Conservation (phyloP, 2,888 invertebrate species). For the Cheilosia variabilis region DNA sequence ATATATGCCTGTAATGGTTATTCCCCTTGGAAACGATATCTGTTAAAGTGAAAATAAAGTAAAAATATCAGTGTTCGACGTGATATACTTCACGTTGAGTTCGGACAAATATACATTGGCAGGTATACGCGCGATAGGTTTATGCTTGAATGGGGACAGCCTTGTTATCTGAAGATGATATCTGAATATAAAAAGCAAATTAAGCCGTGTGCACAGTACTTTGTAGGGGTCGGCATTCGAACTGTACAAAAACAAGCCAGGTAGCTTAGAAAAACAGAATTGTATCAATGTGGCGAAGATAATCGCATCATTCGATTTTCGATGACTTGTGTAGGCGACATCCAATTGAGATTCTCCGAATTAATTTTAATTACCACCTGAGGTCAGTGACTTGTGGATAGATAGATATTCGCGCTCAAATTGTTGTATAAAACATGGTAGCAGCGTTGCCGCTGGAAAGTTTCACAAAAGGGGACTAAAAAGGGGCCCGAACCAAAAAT, state of each 20-base stretch:
- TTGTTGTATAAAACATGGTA: background rate
- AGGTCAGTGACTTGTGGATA: background rate
- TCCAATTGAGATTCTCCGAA: background rate
- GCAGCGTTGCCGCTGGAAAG: no score
- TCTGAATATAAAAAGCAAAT: conserved; percentile 26
- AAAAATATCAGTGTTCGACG: conserved; percentile 44
- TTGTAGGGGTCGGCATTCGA: background rate
- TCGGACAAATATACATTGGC: conserved; percentile 33
- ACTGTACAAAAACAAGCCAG: background rate
- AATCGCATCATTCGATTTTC: no score
- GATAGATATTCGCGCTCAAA: background rate
- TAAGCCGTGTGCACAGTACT: background rate
- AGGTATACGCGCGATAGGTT: conserved; percentile 28
- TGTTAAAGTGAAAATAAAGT: conserved; percentile 11
- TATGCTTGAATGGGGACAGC: conserved; percentile 2
- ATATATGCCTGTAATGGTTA: conserved; percentile 26
- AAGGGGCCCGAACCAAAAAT: no score
- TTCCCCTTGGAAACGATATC: conserved; percentile 6
- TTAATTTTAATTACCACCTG: background rate
- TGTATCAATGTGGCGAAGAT: no score
- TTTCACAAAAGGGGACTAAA: no score
- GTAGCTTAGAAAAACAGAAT: background rate
- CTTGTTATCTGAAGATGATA: conserved; percentile 38
- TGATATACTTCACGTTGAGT: conserved; percentile 53
- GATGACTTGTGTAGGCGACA: no score